Evolutionary conservation across 2,888 invertebrate genomes (phyloP), one percentile per base, ranked within the genome.

Genomic region (Tanypteryx hageni): DNA sequence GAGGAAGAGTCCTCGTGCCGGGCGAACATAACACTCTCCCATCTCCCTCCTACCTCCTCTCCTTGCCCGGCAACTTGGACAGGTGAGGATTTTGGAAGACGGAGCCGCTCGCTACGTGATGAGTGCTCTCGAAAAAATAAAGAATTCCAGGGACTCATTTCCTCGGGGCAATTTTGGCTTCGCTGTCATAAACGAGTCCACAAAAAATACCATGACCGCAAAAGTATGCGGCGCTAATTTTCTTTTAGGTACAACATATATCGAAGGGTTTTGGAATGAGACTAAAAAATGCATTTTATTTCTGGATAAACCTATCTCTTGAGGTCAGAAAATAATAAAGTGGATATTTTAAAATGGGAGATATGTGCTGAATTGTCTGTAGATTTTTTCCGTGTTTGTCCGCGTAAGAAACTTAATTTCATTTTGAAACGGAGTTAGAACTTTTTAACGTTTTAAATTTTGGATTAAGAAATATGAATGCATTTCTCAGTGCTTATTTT

Each of bases 51-150:
- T 89, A 44, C 61, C 89, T 31, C 44, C 83, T 31, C 58, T 86
- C 86, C 86, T 27, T 16, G 18, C 31, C 61, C 61, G 61, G 27
- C 31, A 16, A 27, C 89, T 14, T 61, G 89, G 44, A 64, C 89
- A 89, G 89, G 89, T 89, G 89, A 44, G 64, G 44, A 89, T 89
- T 89, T 89, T 31, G 89, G 89, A 64, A 89, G 27, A 44, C 89
- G 86, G 86, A 86, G 61, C 61, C 86, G 86, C 61, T 64, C 61
- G 64, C 64, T 56, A 31, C 11, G 7, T 68, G 61, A 89, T 89
- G 89, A 89, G 64, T 68, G 64, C 64, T 18, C 56, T 89, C 89
- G 9, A 16, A 64, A 64, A 68, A 89, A 89, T 61, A n/a, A 89
- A 64, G 89, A 61, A 61, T 89, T 64, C 86, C 61, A 18, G 8